phyloP scores from a whole-genome alignment of 2,113 vertebrate species.

The Tragelaphus buxtoni region DNA sequence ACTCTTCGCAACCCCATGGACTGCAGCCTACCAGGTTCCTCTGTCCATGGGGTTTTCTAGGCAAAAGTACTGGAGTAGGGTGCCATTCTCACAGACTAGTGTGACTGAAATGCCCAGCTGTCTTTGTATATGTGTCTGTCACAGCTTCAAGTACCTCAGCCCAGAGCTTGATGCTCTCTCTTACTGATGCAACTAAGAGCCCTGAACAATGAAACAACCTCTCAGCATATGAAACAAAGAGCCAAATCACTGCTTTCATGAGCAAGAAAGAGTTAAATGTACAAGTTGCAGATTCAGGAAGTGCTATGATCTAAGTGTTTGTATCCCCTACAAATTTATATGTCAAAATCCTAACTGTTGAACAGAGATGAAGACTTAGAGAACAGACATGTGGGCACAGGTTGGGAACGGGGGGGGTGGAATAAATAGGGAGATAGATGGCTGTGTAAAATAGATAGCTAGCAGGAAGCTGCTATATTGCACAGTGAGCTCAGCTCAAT shows the following conservation, averaged over 20 bases:
- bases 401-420: neutral
- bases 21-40: too few relatives aligned
- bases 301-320: neutral
- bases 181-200: neutral
- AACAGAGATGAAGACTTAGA: neutral
- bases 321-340: neutral
- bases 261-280: neutral
- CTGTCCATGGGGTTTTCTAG: too few relatives aligned
- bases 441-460: neutral
- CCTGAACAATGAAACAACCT: neutral
- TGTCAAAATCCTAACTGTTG: neutral
- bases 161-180: neutral
- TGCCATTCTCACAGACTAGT: neutral
- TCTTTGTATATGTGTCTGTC: neutral
- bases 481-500: neutral
- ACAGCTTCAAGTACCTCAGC: neutral
- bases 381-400: neutral
- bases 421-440: neutral
- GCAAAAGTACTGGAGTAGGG: too few relatives aligned
- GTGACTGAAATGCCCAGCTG: neutral
- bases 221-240: neutral
- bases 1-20: too few relatives aligned
- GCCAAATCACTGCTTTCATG: neutral
- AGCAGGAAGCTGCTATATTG: neutral
- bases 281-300: neutral